A percentile compares a stretch with the other conserved stretches of the same genome.
Conservation (phyloP, 1,140 invertebrate species). For the Drosophila yakuba region DNA sequence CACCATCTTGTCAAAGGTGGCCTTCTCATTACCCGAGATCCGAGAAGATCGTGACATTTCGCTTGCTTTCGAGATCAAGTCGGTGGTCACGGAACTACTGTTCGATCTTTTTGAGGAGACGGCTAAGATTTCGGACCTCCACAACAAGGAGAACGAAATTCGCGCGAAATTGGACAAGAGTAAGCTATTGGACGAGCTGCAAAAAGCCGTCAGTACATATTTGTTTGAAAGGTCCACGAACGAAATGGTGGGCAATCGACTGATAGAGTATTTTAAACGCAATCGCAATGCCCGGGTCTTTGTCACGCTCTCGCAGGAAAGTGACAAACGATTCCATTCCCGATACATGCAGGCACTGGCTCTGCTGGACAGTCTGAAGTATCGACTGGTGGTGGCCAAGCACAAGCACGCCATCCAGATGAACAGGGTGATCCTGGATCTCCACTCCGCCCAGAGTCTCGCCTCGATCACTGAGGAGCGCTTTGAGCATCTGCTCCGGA, state of each 20-base stretch:
- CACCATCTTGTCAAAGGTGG: neutral
- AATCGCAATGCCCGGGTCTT: conserved; percentile 17
- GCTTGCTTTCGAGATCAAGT: neutral
- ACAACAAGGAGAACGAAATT: neutral
- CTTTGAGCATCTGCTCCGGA: conserved; percentile 3
- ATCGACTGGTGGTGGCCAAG: conserved; percentile 1
- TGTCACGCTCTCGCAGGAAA: fast-evolving
- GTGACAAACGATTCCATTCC: fast-evolving
- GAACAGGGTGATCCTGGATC: conserved; percentile 24
- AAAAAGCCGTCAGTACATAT: fast-evolving
- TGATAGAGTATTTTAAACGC: conserved; percentile 47
- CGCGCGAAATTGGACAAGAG: conserved; percentile 20
- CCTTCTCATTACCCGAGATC: neutral
- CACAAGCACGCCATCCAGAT: conserved; percentile 1
- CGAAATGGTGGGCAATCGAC: conserved; percentile 16
- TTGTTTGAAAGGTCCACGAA: conserved; percentile 4
- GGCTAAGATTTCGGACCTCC: neutral
- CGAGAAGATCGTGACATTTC: neutral
- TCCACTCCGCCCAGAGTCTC: conserved; percentile 14
- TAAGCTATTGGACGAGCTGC: conserved; percentile 10
- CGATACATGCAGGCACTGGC: conserved; percentile 17
- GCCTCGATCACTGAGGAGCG: conserved; percentile 12
- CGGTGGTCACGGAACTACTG: conserved; percentile 14
- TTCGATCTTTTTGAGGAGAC: conserved; percentile 15
- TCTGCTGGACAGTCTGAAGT: conserved; percentile 4